These are phyloP conservation scores for Sclerurus mexicanus DNA, from an alignment of 2,113 vertebrate species.

Conservation along the genomic window DNA sequence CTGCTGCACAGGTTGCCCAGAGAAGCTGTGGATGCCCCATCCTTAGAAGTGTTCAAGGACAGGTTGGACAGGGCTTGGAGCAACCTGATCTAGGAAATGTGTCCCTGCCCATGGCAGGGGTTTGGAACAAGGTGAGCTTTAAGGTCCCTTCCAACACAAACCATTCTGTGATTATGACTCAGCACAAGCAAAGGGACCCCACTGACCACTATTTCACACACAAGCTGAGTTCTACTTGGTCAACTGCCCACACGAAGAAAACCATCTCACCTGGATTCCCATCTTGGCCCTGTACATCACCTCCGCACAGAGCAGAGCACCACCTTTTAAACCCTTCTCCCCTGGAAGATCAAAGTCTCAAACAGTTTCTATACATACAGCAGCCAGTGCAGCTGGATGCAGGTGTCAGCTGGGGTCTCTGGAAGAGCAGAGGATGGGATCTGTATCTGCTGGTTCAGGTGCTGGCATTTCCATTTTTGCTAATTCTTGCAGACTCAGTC, in stretches of 20 bases:
- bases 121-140: not conserved
- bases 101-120: not conserved
- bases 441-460: not conserved
- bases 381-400: not conserved
- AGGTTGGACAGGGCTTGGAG: rapidly evolving
- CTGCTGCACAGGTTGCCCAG: not conserved
- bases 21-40: not conserved
- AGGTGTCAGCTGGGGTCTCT: not conserved
- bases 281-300: not conserved
- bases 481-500: not conserved
- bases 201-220: no score
- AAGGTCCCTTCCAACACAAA: not conserved
- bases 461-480: not conserved
- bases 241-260: not conserved
- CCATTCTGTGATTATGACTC: not conserved
- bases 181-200: not conserved
- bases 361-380: rapidly evolving
- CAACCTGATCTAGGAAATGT: rapidly evolving
- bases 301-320: not conserved
- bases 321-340: not conserved
- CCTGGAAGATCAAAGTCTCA: not conserved
- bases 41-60: not conserved
- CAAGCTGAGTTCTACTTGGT: not conserved
- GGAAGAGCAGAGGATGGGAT: not conserved
- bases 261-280: not conserved